Evolutionary conservation across 2,113 vertebrate species (phyloP).

Genomic region (Podilymbus podiceps): DNA sequence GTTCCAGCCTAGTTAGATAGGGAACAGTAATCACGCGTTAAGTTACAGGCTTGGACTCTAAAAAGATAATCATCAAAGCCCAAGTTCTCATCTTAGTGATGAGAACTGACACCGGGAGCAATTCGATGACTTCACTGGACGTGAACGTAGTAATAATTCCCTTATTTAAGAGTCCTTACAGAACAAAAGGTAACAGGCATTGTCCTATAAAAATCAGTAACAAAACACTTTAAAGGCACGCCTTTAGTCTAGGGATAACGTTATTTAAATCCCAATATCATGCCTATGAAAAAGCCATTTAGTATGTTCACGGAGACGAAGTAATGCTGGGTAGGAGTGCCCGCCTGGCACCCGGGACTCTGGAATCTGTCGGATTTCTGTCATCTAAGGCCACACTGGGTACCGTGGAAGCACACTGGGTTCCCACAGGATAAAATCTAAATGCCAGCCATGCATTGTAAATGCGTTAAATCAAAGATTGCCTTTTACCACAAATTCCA

Average conservation of each 20-base stretch:
- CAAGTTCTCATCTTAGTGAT: neutral
- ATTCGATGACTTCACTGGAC: neutral
- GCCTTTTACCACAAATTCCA: neutral
- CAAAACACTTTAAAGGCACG: neutral
- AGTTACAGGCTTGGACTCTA: neutral
- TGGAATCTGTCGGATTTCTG: neutral
- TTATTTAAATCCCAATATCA: neutral
- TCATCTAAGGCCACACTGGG: neutral
- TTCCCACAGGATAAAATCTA: neutral
- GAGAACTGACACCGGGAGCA: neutral
- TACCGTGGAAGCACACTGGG: neutral
- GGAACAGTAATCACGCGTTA: neutral
- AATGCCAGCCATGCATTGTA: neutral
- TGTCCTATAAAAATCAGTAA: neutral
- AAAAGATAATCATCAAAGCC: neutral
- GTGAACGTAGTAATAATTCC: neutral
- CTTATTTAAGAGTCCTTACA: neutral
- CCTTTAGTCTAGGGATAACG: neutral
- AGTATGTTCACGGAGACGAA: neutral
- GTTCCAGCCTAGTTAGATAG: neutral
- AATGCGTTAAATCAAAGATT: neutral
- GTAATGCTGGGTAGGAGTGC: neutral
- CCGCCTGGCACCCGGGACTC: fast-evolving
- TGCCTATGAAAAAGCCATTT: neutral
- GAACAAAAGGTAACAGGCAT: neutral